phyloP scores from a whole-genome alignment of 2,113 vertebrate genomes.

The Centropristis striata region DNA sequence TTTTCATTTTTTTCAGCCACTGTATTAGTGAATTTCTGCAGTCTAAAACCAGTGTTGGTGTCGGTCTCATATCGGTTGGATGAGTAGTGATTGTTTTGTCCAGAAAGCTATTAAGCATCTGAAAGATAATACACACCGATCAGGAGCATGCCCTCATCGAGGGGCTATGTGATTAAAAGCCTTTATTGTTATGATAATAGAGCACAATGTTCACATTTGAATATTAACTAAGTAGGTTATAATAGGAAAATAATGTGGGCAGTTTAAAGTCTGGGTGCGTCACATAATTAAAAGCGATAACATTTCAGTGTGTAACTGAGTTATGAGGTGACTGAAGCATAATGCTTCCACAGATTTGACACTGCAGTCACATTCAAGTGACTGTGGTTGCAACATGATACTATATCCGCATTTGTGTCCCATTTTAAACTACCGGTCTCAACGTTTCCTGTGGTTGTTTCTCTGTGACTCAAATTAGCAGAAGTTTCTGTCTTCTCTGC shows the following conservation, averaged over 20 bases:
- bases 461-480: constrained; percentile 28
- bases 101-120: constrained; percentile 14
- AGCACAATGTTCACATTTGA: not conserved
- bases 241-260: not conserved
- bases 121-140: constrained; percentile 9
- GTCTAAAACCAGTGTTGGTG: not conserved
- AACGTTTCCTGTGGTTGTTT: constrained; percentile 67
- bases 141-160: constrained; percentile 5
- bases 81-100: not conserved
- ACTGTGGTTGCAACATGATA: constrained; percentile 61
- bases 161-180: not conserved
- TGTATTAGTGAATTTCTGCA: no score
- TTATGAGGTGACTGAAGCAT: not conserved
- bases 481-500: constrained; percentile 26
- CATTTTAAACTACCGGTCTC: constrained; percentile 35
- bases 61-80: no score
- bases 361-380: constrained; percentile 43
- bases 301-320: not conserved
- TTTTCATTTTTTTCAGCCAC: no score
- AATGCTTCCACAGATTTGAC: constrained; percentile 38
- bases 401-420: constrained; percentile 71
- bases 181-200: constrained; percentile 3
- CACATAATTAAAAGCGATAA: not conserved
- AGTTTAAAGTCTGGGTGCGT: not conserved
- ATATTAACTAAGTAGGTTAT: constrained; percentile 6